Conservation (phyloP, 2,888 invertebrate species). For the Nomada hirtipes region DNA sequence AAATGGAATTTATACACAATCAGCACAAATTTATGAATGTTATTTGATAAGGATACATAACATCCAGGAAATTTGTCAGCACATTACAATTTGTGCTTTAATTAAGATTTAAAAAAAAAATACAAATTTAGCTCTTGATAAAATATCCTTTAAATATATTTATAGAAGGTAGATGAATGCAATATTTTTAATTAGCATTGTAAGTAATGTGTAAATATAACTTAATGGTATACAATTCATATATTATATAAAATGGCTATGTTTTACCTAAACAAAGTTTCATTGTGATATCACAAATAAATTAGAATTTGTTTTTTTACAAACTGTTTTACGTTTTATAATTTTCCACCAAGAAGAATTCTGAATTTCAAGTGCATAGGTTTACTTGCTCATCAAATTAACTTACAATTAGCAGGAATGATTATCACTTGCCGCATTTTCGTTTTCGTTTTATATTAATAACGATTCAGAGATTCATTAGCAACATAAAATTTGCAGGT, state of each 20-base stretch:
- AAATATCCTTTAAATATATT: conserved; percentile 42
- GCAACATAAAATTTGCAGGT: background rate
- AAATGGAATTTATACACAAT: conserved; percentile 45
- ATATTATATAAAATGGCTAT: conserved; percentile 76
- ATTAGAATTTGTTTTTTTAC: conserved; percentile 70
- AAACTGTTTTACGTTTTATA: conserved; percentile 18
- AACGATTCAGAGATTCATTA: background rate
- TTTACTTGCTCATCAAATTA: too few species aligned
- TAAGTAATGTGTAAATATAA: conserved; percentile 57
- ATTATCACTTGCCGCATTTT: too few species aligned
- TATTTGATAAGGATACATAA: conserved; percentile 56
- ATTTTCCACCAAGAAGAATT: background rate
- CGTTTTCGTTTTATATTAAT: too few species aligned
- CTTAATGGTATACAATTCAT: conserved; percentile 71
- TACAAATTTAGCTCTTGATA: conserved; percentile 31
- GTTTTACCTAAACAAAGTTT: conserved; percentile 80
- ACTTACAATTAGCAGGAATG: too few species aligned
- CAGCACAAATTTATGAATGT: conserved; percentile 67
- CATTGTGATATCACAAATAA: conserved; percentile 80
- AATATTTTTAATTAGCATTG: conserved; percentile 66
- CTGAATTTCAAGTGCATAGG: background rate
- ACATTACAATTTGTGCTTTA: conserved; percentile 43
- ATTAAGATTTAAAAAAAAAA: conserved; percentile 20
- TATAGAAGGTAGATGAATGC: conserved; percentile 55
- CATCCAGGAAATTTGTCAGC: conserved; percentile 41